Base-by-base conservation (phyloP, 2,797 vertebrate species). In the Toxotes lorentzi region DNA sequence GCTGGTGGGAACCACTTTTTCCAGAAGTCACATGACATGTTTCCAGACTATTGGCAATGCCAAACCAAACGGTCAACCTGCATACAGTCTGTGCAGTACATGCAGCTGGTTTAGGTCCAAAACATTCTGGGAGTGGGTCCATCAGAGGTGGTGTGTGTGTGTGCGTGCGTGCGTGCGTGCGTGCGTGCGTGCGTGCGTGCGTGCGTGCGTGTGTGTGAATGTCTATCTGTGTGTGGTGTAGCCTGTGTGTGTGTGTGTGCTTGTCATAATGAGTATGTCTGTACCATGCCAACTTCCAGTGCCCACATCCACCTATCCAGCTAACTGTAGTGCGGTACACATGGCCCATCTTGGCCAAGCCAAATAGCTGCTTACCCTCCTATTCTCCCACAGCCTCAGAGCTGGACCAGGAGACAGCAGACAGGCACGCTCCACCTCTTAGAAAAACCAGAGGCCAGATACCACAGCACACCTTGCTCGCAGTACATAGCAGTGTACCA, bases 41-140 rank as follows among this genome's bases (percentile, higher is more conserved):
- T 93, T 91, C 90, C 91, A 90, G 90, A 84, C 87, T 83, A 59
- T 63, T 82, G 80, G 85, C 76, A 78, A 76, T 91, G 92, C 91
- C 92, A 95, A 94, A 88, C 90, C 89, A 92, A 94, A 93, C 78
- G 90, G 84, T 89, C 88, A 94, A 87, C 87, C 79, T 83, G 76
- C 92, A 86, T 92, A 91, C 87, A 86, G 87, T 81, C 94, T 90
- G 85, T 82, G 79, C 83, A 87, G 90, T 91, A 91, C 84, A 94
- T 95, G 90, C 94, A 88, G 94, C 95, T 96, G 95, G 89, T 88
- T 70, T 35, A 81, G 90, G 91, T 94, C 91, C 91, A 93, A 91
- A 90, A 87, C 78, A 86, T 89, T 94, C 92, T 92, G 92, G 91
- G 91, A 93, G 71, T 70, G 74, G 72, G 72, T 91, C 93, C 94